Conservation (phyloP, 2,888 invertebrate species). For the Tipula unca region DNA sequence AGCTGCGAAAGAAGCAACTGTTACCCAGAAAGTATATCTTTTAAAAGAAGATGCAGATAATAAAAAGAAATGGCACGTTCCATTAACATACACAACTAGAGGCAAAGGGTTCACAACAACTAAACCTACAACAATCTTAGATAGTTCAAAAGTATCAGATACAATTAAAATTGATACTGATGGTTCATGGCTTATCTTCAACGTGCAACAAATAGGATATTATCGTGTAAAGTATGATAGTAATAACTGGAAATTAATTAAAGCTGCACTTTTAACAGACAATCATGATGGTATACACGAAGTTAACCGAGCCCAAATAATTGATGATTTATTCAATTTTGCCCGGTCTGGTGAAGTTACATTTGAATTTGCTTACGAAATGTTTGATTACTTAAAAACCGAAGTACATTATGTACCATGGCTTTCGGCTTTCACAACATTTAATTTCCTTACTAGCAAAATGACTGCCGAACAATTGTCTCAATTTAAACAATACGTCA, state of each 20-base stretch:
- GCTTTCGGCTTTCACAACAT: conserved; percentile 52
- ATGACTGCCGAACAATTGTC: neutral
- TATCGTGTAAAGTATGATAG: conserved; percentile 60
- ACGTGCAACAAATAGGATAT: conserved; percentile 53
- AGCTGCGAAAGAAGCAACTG: neutral
- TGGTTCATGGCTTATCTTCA: conserved; percentile 51
- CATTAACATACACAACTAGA: conserved; percentile 19
- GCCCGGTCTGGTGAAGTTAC: conserved; percentile 55
- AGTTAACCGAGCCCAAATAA: conserved; percentile 59
- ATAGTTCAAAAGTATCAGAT: neutral
- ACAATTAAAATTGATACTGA: neutral
- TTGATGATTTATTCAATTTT: conserved; percentile 71
- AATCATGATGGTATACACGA: conserved; percentile 48
- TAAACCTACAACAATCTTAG: neutral
- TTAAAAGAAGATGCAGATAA: neutral
- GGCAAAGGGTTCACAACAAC: neutral
- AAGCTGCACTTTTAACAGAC: conserved; percentile 41
- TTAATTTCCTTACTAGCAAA: conserved; percentile 37
- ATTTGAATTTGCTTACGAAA: conserved; percentile 54
- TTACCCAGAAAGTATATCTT: neutral
- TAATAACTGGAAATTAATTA: conserved; percentile 48
- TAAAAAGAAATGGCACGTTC: conserved; percentile 20
- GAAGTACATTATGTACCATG: conserved; percentile 70
- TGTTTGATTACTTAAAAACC: conserved; percentile 57
- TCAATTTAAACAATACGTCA: conserved; percentile 37